Percentiles rank a stretch among this genome's conserved stretches.
Conservation (phyloP, 1,140 invertebrate genomes). For the Sinella curviseta region DNA sequence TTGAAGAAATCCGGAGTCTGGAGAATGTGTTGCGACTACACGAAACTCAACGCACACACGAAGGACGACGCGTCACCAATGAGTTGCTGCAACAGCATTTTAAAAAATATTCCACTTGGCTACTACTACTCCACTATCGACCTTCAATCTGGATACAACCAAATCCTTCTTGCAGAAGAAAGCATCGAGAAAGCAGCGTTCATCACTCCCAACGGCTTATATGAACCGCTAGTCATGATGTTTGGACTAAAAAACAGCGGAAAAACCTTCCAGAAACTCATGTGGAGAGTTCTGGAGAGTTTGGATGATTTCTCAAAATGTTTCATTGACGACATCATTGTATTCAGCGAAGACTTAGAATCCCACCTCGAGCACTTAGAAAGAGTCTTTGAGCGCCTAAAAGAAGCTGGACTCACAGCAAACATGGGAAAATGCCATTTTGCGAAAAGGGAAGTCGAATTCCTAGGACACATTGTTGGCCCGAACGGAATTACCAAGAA, state of each 20-base stretch:
- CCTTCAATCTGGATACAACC: neutral
- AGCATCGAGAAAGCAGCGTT: neutral
- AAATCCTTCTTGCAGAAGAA: neutral
- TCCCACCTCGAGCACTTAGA: neutral
- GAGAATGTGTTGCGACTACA: slow-evolving; percentile 29
- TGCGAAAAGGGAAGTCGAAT: neutral
- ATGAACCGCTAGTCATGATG: slow-evolving; percentile 53
- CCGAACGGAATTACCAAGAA: slow-evolving; percentile 48
- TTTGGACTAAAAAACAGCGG: slow-evolving; percentile 58
- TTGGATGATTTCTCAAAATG: neutral
- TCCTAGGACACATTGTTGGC: slow-evolving; percentile 53
- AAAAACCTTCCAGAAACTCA: slow-evolving; percentile 58
- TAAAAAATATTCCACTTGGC: slow-evolving; percentile 8
- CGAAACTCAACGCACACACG: slow-evolving; percentile 5
- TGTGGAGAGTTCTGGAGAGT: slow-evolving; percentile 55
- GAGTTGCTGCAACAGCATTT: neutral
- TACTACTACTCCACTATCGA: slow-evolving; percentile 8
- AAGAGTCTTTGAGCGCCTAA: neutral
- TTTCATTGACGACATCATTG: neutral
- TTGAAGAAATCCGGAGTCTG: neutral
- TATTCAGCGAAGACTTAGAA: neutral
- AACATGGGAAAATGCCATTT: slow-evolving; percentile 33
- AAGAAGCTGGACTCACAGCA: slow-evolving; percentile 51
- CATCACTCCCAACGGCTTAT: slow-evolving; percentile 49
- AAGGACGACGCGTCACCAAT: slow-evolving; percentile 28